phyloP scores from a whole-genome alignment of 1,140 invertebrate genomes.

The Zaprionus tsacasi region DNA sequence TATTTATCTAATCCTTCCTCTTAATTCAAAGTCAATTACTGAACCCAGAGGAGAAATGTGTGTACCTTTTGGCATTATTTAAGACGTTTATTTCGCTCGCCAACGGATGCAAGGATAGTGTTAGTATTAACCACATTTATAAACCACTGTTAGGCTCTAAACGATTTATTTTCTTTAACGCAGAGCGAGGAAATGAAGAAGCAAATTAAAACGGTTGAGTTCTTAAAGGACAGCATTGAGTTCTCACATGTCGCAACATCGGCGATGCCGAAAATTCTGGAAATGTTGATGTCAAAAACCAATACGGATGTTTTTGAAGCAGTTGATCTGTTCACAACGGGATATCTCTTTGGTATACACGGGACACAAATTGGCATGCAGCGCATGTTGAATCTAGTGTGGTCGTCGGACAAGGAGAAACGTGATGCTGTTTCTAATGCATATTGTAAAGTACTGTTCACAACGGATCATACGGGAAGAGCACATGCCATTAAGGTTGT shows the following conservation, averaged over 20 bases:
- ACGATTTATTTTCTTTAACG: neutral
- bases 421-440: constrained; percentile 86
- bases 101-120: constrained; percentile 66
- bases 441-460: constrained; percentile 84
- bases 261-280: constrained; percentile 89
- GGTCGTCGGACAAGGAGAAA: constrained; percentile 86
- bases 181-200: constrained; percentile 83
- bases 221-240: constrained; percentile 87
- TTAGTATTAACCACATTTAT: constrained; percentile 32
- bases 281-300: constrained; percentile 90
- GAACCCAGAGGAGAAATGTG: constrained; percentile 66
- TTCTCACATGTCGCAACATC: constrained; percentile 89
- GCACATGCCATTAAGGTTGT: constrained; percentile 85
- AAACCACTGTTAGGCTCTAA: neutral
- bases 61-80: constrained; percentile 65
- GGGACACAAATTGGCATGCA: constrained; percentile 89
- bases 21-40: constrained; percentile 47
- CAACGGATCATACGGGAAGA: constrained; percentile 74
- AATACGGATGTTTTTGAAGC: constrained; percentile 92
- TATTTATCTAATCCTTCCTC: neutral
- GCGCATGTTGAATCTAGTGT: constrained; percentile 91
- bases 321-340: constrained; percentile 92
- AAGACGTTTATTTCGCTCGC: constrained; percentile 73
- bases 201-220: constrained; percentile 85
- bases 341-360: constrained; percentile 91